Percentiles rank a stretch among this genome's conserved stretches.
Conservation (phyloP, 2,797 vertebrate species). For the Acrocephalus scirpaceus region DNA sequence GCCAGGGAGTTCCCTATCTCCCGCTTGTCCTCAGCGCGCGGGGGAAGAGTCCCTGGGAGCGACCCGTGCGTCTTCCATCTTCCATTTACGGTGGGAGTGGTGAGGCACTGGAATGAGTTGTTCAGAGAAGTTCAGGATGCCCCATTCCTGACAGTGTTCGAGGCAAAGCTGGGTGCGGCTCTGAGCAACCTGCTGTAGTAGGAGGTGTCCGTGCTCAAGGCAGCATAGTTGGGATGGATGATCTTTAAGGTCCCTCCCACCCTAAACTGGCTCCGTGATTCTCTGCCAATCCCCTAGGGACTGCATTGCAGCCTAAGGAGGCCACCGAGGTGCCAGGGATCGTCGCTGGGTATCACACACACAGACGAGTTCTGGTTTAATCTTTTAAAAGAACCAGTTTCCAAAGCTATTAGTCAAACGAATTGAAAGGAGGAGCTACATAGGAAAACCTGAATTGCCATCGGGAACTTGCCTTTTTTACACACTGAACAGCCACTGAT, state of each 20-base stretch:
- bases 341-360: too few relatives aligned
- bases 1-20: rapidly evolving
- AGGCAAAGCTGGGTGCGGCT: not conserved
- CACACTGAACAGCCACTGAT: not conserved
- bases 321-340: rapidly evolving
- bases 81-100: not conserved
- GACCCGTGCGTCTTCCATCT: rapidly evolving
- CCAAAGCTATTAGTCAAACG: not conserved
- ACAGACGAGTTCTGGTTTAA: not conserved
- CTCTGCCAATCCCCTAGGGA: rapidly evolving
- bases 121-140: not conserved
- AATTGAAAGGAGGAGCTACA: not conserved
- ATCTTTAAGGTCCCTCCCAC: not conserved
- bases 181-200: too few relatives aligned
- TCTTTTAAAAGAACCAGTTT: not conserved
- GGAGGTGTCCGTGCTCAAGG: not conserved
- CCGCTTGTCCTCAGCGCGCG: rapidly evolving
- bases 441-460: not conserved
- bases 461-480: not conserved
- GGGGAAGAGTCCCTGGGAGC: too few relatives aligned
- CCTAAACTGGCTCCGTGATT: not conserved
- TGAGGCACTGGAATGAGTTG: not conserved
- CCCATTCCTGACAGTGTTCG: not conserved
- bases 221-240: not conserved
- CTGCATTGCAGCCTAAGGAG: not conserved